Conservation (phyloP, 2,797 vertebrate genomes). For the Sebastes jordani region DNA sequence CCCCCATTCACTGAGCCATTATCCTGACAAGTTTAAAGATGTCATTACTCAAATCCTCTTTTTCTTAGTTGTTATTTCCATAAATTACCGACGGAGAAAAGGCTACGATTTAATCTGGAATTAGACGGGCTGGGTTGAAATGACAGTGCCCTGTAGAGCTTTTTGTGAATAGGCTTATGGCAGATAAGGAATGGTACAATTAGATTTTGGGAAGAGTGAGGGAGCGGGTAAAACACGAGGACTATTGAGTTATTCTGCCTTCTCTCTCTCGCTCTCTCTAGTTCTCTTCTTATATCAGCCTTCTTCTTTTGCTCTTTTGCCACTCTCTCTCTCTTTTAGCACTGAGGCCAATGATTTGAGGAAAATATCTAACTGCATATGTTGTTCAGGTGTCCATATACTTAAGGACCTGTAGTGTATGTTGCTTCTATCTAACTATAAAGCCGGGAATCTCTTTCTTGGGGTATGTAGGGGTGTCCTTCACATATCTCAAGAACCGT, state of each 20-base stretch:
- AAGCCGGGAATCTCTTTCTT: too few species aligned
- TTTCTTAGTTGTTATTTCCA: slow-evolving; percentile 84
- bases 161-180: slow-evolving; percentile 79
- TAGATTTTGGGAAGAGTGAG: slow-evolving; percentile 71
- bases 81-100: slow-evolving; percentile 81
- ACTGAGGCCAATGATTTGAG: neutral
- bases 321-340: neutral
- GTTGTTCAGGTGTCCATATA: neutral
- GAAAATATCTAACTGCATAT: neutral
- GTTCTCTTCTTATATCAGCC: neutral
- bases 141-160: slow-evolving; percentile 79
- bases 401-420: too few species aligned
- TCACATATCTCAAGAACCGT: too few species aligned
- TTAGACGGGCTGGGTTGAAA: slow-evolving; percentile 77
- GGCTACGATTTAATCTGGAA: slow-evolving; percentile 82
- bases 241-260: slow-evolving; percentile 45
- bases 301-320: neutral
- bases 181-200: slow-evolving; percentile 81
- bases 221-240: slow-evolving; percentile 50
- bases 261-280: neutral
- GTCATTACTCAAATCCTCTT: slow-evolving; percentile 87
- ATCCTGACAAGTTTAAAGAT: slow-evolving; percentile 81
- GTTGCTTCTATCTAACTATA: too few species aligned
- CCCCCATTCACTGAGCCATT: slow-evolving; percentile 70
- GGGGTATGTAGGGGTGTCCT: too few species aligned